phyloP scores from a whole-genome alignment of 2,113 vertebrate genomes.

The Galbula dea region DNA sequence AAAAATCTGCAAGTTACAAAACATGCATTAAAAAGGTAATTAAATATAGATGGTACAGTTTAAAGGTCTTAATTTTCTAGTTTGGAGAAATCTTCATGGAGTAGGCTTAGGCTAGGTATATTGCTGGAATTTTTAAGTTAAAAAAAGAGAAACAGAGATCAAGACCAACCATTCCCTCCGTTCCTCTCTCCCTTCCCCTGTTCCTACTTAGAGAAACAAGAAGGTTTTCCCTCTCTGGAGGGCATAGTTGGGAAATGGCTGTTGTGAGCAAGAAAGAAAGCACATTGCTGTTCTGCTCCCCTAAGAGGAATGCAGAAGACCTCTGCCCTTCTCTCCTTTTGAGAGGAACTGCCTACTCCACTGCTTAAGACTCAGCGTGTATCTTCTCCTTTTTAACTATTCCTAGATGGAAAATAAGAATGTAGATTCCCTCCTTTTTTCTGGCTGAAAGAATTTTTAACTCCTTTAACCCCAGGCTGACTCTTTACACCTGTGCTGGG shows the following conservation, averaged over 20 bases:
- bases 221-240: background rate
- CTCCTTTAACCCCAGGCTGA: background rate
- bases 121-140: background rate
- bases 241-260: background rate
- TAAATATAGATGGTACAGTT: constrained; percentile 12
- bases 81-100: background rate
- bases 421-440: background rate
- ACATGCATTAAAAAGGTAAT: constrained; percentile 37
- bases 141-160: background rate
- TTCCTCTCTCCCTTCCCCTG: background rate
- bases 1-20: constrained; percentile 52
- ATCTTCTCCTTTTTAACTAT: background rate
- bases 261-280: background rate
- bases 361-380: background rate
- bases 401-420: background rate
- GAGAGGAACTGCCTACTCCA: background rate
- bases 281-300: background rate
- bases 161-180: background rate
- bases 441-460: background rate
- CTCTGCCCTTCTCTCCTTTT: background rate
- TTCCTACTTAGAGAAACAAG: background rate
- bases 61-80: constrained; percentile 11
- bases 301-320: background rate
- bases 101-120: background rate
- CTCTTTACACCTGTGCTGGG: background rate